Conservation (phyloP, 1,140 invertebrate species). For the Spodoptera litura region DNA sequence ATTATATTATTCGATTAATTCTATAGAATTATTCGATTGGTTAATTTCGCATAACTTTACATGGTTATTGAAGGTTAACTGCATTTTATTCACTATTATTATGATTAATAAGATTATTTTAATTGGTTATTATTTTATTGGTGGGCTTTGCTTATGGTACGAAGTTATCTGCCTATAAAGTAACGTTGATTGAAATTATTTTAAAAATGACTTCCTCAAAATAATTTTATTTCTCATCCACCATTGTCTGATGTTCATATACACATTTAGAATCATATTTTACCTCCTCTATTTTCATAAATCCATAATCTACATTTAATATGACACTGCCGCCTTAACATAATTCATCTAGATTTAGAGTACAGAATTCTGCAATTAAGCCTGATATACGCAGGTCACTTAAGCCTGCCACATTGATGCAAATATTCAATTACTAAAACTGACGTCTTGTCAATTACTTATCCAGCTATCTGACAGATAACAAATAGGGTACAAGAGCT, state of each 20-base stretch:
- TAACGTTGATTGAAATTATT: background rate
- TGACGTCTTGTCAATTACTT: constrained; percentile 37
- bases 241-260: background rate
- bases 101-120: constrained; percentile 12
- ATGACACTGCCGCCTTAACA: background rate
- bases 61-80: constrained; percentile 3
- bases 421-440: constrained; percentile 40
- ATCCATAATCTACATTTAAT: background rate
- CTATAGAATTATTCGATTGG: constrained; percentile 44
- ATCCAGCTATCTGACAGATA: constrained; percentile 34
- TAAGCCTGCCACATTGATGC: constrained; percentile 33
- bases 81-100: background rate
- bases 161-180: background rate
- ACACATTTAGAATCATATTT: background rate
- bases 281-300: too few relatives aligned
- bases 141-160: background rate
- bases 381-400: background rate
- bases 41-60: constrained; percentile 38
- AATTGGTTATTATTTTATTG: background rate
- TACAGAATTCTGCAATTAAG: constrained; percentile 10
- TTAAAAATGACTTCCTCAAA: too few relatives aligned
- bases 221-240: too few relatives aligned
- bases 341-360: background rate
- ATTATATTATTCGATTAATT: constrained; percentile 41
- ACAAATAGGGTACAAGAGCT: constrained; percentile 38